These are phyloP conservation scores for Turdus rufiventris DNA, from an alignment of 2,113 vertebrate species.

Conservation along the genomic window DNA sequence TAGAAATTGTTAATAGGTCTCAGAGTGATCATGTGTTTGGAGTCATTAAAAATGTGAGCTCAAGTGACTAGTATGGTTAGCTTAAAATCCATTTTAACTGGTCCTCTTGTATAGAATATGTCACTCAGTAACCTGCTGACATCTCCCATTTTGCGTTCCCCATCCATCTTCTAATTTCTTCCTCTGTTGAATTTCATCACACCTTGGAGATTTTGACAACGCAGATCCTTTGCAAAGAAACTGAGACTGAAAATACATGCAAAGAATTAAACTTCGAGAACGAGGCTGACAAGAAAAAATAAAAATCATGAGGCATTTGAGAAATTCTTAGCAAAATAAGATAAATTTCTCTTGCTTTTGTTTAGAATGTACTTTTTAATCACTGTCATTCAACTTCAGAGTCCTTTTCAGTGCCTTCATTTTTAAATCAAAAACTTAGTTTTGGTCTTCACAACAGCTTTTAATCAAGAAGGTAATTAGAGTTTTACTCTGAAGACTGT, in stretches of 20 bases:
- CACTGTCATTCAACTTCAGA: background rate
- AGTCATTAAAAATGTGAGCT: background rate
- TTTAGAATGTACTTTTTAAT: background rate
- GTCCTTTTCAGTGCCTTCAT: background rate
- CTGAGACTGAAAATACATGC: background rate
- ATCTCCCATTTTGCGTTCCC: background rate
- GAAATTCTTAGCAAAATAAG: background rate
- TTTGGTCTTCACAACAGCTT: background rate
- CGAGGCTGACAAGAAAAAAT: background rate
- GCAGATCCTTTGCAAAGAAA: background rate
- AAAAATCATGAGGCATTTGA: background rate
- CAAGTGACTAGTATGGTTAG: background rate
- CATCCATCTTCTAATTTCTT: background rate
- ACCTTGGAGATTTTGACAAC: background rate
- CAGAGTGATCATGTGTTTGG: background rate
- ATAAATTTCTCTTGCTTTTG: background rate
- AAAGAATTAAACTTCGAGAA: background rate
- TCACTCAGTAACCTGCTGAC: background rate
- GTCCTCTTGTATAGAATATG: background rate
- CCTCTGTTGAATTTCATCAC: background rate
- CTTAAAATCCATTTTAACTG: background rate
- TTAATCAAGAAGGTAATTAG: background rate
- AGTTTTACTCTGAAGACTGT: background rate
- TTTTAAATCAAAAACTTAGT: background rate
- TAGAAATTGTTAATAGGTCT: background rate